These are phyloP conservation scores for Pagrus major DNA, from an alignment of 2,113 vertebrate species.

Conservation along the genomic window DNA sequence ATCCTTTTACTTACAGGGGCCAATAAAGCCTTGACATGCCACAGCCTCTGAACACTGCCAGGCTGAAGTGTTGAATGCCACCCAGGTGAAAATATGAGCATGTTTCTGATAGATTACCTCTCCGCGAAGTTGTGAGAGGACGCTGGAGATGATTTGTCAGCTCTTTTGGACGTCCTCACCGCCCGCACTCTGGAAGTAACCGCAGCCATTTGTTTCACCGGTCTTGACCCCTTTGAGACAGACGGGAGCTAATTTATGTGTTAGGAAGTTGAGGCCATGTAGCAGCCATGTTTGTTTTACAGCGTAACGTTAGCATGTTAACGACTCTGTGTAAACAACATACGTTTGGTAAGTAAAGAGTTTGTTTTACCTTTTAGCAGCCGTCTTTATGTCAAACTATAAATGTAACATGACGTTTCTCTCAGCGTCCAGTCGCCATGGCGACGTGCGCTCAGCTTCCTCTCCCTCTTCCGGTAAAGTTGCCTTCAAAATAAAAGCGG, in stretches of 20 bases:
- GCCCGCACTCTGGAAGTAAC: background rate
- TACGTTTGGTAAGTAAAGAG: background rate
- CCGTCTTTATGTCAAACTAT: no score
- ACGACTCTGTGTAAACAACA: background rate
- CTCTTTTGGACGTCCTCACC: slow-evolving; percentile 13
- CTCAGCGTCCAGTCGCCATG: slow-evolving; percentile 60
- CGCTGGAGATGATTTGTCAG: slow-evolving; percentile 24
- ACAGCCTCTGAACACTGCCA: slow-evolving; percentile 1
- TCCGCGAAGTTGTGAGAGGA: slow-evolving; percentile 56
- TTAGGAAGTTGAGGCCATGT: background rate
- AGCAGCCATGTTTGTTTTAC: background rate
- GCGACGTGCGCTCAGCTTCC: slow-evolving; percentile 29
- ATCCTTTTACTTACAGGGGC: slow-evolving; percentile 18
- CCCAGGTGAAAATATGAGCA: background rate
- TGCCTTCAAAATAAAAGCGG: slow-evolving; percentile 55
- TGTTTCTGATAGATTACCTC: slow-evolving; percentile 65
- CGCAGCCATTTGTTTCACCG: slow-evolving; percentile 35
- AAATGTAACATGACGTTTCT: no score
- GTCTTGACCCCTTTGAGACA: slow-evolving; percentile 19
- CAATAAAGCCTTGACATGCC: slow-evolving; percentile 28
- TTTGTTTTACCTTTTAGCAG: background rate
- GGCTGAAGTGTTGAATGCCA: background rate
- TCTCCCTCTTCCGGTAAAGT: background rate
- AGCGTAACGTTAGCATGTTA: background rate
- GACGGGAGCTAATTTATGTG: background rate